Percentiles rank a stretch among this genome's conserved stretches.
Conservation (phyloP, 2,888 invertebrate genomes). For the Odontocolon sp. region DNA sequence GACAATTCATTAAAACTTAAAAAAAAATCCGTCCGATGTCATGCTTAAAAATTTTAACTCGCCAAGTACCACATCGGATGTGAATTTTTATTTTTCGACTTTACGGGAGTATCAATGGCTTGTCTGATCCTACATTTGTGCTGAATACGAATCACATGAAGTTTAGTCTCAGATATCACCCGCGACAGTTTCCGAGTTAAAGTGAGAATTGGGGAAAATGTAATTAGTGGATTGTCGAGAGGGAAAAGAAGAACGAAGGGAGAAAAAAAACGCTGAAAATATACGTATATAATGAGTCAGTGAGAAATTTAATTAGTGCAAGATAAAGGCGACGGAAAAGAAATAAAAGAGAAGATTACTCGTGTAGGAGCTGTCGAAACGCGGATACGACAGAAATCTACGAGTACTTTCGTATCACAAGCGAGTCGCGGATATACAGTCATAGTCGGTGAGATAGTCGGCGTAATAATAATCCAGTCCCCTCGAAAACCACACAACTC, state of each 20-base stretch:
- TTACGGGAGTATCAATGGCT: too few relatives aligned
- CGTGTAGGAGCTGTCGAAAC: slow-evolving; percentile 44
- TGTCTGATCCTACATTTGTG: too few relatives aligned
- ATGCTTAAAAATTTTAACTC: too few relatives aligned
- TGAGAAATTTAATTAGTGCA: slow-evolving; percentile 51
- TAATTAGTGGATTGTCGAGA: slow-evolving; percentile 29
- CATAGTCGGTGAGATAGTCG: slow-evolving; percentile 15
- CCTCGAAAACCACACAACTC: slow-evolving; percentile 56
- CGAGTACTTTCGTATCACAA: neutral
- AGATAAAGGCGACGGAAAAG: slow-evolving; percentile 28
- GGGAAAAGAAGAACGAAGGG: neutral
- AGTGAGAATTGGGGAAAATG: slow-evolving; percentile 13
- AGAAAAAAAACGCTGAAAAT: slow-evolving; percentile 14
- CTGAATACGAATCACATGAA: too few relatives aligned
- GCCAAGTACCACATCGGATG: too few relatives aligned
- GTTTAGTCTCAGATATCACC: too few relatives aligned
- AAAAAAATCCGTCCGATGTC: too few relatives aligned
- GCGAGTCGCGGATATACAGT: neutral
- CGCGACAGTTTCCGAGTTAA: too few relatives aligned
- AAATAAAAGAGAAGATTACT: slow-evolving; percentile 50
- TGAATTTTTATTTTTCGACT: too few relatives aligned
- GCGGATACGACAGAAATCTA: slow-evolving; percentile 12
- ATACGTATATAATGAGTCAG: slow-evolving; percentile 27
- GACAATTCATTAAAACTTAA: too few relatives aligned
- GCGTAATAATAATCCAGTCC: slow-evolving; percentile 56